phyloP scores from a whole-genome alignment of 2,888 invertebrate species.

The Dorcus parallelipipedus region DNA sequence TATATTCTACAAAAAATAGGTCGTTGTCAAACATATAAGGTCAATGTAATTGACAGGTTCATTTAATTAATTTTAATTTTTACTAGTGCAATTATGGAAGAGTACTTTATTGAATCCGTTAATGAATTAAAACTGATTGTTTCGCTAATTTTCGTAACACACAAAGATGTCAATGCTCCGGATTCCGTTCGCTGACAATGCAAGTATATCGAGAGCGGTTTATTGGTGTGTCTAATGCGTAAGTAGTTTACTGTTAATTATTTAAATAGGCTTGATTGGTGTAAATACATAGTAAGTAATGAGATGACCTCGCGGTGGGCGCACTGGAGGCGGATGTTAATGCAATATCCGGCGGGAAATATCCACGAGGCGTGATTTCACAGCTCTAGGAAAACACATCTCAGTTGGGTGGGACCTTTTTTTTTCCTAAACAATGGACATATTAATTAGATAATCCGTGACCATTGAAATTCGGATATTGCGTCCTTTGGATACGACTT shows the following conservation, averaged over 20 bases:
- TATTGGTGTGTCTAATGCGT: neutral
- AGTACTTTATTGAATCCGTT: no score
- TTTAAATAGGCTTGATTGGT: conserved; percentile 1
- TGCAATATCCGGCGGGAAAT: conserved; percentile 35
- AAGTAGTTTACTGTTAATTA: neutral
- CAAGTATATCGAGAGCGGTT: neutral
- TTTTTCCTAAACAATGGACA: neutral
- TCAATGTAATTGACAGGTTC: no score
- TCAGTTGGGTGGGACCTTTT: neutral
- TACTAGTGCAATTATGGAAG: no score
- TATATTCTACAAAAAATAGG: no score
- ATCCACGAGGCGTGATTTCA: conserved; percentile 28
- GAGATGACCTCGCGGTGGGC: conserved; percentile 31
- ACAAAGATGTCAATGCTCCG: no score
- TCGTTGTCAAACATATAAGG: no score
- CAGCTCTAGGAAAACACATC: conserved; percentile 7
- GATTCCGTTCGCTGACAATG: neutral
- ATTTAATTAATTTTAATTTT: no score
- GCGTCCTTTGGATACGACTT: neutral
- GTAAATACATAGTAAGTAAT: conserved; percentile 10
- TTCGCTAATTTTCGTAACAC: no score
- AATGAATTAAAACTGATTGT: no score
- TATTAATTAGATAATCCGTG: conserved; percentile 1
- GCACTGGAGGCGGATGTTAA: conserved; percentile 32
- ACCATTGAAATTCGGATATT: neutral